A percentile compares a stretch with the other conserved stretches of the same genome.
phyloP scores from a whole-genome alignment of 2,797 vertebrate species.

The Lithobates pipiens region DNA sequence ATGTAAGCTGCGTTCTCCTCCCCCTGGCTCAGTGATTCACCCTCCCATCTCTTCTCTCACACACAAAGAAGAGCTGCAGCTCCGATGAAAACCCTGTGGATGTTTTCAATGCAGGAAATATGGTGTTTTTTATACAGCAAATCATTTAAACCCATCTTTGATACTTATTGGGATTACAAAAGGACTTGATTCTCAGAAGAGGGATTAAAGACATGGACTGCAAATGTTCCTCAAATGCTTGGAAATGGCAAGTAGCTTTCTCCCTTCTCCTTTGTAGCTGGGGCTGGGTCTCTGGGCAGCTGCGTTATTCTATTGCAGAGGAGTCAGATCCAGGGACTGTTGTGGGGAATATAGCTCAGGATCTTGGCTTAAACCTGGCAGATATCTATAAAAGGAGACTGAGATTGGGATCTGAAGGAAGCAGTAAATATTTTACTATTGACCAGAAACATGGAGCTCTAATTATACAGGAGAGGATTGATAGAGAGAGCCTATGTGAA shows the following conservation, averaged over 20 bases:
- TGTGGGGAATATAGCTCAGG: constrained; percentile 63
- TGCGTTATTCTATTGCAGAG: no score
- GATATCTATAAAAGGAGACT: constrained; percentile 67
- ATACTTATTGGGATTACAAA: no score
- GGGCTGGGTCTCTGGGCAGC: no score
- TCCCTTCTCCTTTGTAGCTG: constrained; percentile 16
- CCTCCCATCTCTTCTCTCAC: no score
- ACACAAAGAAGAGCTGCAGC: no score
- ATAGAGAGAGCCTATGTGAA: constrained; percentile 89
- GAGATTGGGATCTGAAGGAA: constrained; percentile 80
- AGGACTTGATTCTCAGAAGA: no score
- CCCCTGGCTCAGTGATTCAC: constrained; percentile 73
- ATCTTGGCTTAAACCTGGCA: constrained; percentile 64
- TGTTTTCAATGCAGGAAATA: constrained; percentile 65
- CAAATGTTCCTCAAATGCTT: constrained; percentile 69
- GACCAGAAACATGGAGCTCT: constrained; percentile 83
- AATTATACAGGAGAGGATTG: constrained; percentile 87
- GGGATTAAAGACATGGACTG: no score
- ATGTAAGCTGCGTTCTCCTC: constrained; percentile 64
- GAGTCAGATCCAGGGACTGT: constrained; percentile 69
- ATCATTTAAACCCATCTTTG: no score
- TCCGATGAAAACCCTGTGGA: constrained; percentile 63
- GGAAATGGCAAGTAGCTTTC: constrained; percentile 89
- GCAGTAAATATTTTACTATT: constrained; percentile 85
- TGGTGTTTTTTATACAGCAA: no score